Evolutionary conservation across 2,888 invertebrate species (phyloP), one percentile per base, ranked within the genome.

Genomic region (Sinotaia quadrata): DNA sequence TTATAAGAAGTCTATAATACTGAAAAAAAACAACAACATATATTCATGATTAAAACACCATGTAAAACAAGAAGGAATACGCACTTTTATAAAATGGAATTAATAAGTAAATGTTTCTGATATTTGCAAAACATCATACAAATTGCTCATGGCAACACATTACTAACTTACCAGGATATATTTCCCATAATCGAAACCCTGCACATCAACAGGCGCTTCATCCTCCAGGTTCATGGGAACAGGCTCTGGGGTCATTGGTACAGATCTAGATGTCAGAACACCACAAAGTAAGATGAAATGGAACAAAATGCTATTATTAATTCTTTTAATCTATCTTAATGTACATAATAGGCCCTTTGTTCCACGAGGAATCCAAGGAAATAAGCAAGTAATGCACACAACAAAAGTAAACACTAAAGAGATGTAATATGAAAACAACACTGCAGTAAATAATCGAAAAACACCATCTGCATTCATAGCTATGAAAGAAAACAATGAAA

Each of bases 171-270:
- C 86, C 75, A 85, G 75, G 15, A 82, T 74, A 71, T 84, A 86
- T 79, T 84, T 85, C 67, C 83, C 82, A 73, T 84, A 84, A 65
- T 86, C 85, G 73, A 85, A 84, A 34, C 78, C 80, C 62, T 81
- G 82, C 0, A 76, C 74, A 56, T 82, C 83, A 57, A 74, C 71
- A 7, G 74, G 73, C 7, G 77, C 52, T 21, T 82, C 81, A 10
- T 81, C 82, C 33, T 83, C 79, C 8, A 51, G 47, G 24, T 67
- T 73, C 21, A 62, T n/a, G 7, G 61, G 5, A 8, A 51, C 18
- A 12, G 63, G 54, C 47, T 71, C 71, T 37, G 41, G 44, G 18
- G 68, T 44, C 3, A 58, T 33, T n/a, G n/a, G n/a, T n/a, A n/a
- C n/a, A n/a, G n/a, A n/a, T n/a, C n/a, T n/a, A n/a, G n/a, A n/a